Base-by-base conservation (phyloP, 2,888 invertebrate species). In the Ganaspis brasiliensis region DNA sequence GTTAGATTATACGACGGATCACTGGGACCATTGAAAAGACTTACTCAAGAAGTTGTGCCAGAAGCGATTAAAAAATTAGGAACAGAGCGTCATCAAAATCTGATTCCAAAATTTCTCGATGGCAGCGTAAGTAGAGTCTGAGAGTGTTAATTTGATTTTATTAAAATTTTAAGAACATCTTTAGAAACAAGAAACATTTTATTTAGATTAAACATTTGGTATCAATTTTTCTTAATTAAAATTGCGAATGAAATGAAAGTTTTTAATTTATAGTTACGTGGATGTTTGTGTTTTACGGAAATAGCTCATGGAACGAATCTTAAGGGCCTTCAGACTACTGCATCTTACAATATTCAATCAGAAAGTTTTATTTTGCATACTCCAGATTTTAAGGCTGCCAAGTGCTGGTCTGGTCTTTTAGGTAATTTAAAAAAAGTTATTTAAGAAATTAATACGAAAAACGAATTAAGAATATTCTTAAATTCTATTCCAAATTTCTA, bases 331-430 rank as follows among this genome's bases (percentile, higher is more conserved):
- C 94, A 97, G 85, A 98, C 98, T 0, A 96, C 95, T 8, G 98
- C 98, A 4, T 96, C 95, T 0, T 99, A 96, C 92, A 97, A 98
- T 91, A 93, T 95, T 0, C 90, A 92, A 45, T 94, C 94, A 16
- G 93, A 95, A 92, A 95, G 96, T 92, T 98, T 98, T 92, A 93
- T 98, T 74, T 93, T 99, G 10, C 95, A 98, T 90, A 97, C 98
- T 0, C 98, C 99, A 0, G 97, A 98, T 92, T 97, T 98, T 92
- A 96, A 98, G 92, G 97, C 98, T 8, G 97, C 98, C 73, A 99
- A 99, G 93, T 98, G 98, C 92, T 99, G 98, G 98, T 95, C 96
- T 86, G 99, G 99, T 85, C 98, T 98, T 92, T 93, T 97, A 92
- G 97, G 96, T 93, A 93, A 92, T 91, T 89, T 26, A 10, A 12